Base-by-base conservation (phyloP, 2,888 invertebrate species). In the Cryptus armator region DNA sequence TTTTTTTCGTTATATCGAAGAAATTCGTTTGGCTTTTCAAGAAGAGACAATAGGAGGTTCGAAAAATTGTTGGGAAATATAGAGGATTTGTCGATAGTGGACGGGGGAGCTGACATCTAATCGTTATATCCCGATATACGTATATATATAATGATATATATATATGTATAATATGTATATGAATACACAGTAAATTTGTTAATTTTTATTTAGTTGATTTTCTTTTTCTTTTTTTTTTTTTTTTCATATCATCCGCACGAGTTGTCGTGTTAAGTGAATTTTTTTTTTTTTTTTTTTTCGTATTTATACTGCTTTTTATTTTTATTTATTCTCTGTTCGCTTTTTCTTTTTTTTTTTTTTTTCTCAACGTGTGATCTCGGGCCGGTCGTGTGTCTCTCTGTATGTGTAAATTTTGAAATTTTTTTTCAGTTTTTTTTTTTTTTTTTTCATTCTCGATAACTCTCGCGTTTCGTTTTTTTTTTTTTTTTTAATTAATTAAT, bases 101-200 rank as follows among this genome's bases (percentile, higher is more conserved):
- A 90, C 87, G 88, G 89, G 90, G 87, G 87, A 66, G 87, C 90
- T 89, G 92, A 90, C 91, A 91, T 91, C 91, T 93, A 92, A 90
- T 88, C 88, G 84, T 88, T 91, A 91, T 89, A 91, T 91, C 89
- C 87, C 90, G 86, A 87, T 89, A 91, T 91, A 91, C 91, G 90
- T 92, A 92, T 93, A 91, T 91, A 90, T 91, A 91, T 89, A 91
- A 74, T 90, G 90, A 91, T 90, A 90, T 92, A 92, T 93, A 91
- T 92, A 90, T 90, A 90, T 90, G 90, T 89, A 90, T 90, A 91
- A 91, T 89, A 87, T 89, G 88, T 89, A 83, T 91, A 91, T 92
- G 91, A 90, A 90, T 92, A 91, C 89, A 91, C 90, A 90, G 88
- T 91, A 89, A 59, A 87, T 91, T 92, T 88, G 68, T 91, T 37